phyloP scores from a whole-genome alignment of 23 tunicate species.

The Styela plicata region DNA sequence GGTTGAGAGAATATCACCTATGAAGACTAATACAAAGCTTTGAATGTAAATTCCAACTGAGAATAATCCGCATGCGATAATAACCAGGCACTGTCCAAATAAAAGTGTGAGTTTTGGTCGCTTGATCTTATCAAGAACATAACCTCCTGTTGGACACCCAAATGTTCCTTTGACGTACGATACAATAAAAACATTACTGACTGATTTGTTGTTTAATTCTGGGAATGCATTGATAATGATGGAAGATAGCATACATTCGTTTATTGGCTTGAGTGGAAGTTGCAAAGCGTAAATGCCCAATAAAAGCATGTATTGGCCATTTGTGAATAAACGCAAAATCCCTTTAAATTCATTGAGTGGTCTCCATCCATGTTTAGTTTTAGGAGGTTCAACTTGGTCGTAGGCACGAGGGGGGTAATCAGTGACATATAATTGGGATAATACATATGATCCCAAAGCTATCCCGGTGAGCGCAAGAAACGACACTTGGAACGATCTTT shows the following conservation, averaged over 20 bases:
- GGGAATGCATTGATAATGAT: neutral
- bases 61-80: neutral
- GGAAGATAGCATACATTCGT: slow-evolving; percentile 8
- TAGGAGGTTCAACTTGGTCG: neutral
- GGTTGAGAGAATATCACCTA: neutral
- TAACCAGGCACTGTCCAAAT: neutral
- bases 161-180: neutral
- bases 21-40: neutral
- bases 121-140: slow-evolving; percentile 1
- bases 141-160: slow-evolving; percentile 17
- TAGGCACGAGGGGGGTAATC: slow-evolving; percentile 6
- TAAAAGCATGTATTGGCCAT: slow-evolving; percentile 7
- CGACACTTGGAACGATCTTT: slow-evolving; percentile 5
- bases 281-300: neutral
- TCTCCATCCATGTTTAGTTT: neutral
- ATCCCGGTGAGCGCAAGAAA: neutral
- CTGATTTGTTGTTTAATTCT: neutral
- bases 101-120: slow-evolving; percentile 10
- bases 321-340: slow-evolving; percentile 3
- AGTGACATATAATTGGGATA: neutral
- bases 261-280: slow-evolving; percentile 2
- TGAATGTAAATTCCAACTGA: neutral
- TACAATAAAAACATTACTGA: neutral
- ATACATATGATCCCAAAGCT: neutral
- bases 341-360: neutral